Evolutionary conservation across 2,888 invertebrate species (phyloP).

Genomic region (Volucella inflata): DNA sequence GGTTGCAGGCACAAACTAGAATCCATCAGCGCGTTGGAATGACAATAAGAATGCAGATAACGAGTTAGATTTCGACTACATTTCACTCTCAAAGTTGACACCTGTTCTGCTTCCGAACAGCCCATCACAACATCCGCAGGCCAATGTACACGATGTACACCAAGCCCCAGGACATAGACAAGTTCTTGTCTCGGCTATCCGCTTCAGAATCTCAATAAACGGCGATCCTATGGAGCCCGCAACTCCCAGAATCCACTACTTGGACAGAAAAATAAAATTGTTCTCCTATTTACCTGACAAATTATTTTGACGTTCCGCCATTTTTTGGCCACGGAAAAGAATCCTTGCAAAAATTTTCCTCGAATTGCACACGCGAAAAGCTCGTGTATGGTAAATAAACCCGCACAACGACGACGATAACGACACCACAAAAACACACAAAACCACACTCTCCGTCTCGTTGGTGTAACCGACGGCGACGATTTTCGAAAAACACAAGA

Average conservation of each 20-base stretch:
- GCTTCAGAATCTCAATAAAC: not conserved
- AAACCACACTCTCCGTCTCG: conserved; percentile 41
- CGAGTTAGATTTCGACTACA: no score
- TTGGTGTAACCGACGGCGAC: conserved; percentile 66
- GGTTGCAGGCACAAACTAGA: no score
- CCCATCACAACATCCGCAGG: no score
- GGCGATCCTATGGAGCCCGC: not conserved
- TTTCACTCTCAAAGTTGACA: no score
- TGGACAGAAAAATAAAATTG: not conserved
- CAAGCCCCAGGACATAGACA: no score
- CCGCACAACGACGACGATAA: conserved; percentile 39
- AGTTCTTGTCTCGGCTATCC: no score
- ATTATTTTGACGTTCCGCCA: conserved; percentile 83
- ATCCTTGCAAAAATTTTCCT: conserved; percentile 29
- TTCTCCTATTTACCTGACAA: conserved; percentile 77
- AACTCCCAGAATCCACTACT: conserved; percentile 52
- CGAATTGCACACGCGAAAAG: conserved; percentile 60
- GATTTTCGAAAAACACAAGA: conserved; percentile 62
- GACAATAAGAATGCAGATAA: no score
- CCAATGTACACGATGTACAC: no score
- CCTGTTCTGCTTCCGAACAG: no score
- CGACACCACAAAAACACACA: conserved; percentile 67
- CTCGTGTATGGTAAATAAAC: conserved; percentile 73
- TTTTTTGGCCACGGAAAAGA: conserved; percentile 72
- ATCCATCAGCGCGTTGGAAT: no score